Evolutionary conservation across 2,888 invertebrate genomes (phyloP).

Genomic region (Callyntrura guangdongensis): DNA sequence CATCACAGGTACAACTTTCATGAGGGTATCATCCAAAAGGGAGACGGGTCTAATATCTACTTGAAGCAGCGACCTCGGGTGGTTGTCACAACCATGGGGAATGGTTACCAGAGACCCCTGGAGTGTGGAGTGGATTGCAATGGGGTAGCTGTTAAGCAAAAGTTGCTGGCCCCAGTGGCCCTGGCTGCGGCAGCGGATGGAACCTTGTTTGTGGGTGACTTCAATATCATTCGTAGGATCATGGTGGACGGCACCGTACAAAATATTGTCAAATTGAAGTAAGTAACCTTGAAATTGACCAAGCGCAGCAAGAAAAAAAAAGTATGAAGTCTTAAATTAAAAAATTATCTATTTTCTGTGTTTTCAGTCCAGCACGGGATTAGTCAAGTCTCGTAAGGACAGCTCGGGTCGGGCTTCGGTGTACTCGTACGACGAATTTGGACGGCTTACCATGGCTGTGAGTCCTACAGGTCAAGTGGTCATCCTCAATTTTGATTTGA

Average conservation of each 20-base stretch:
- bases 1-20: constrained; percentile 99
- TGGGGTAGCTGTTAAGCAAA: constrained; percentile 92
- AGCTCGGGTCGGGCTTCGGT: constrained; percentile 96
- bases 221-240: constrained; percentile 96
- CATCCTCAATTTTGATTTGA: constrained; percentile 94
- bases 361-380: constrained; percentile 95
- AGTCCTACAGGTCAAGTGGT: constrained; percentile 98
- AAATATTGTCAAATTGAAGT: constrained; percentile 94
- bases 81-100: constrained; percentile 96
- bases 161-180: constrained; percentile 96
- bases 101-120: constrained; percentile 94
- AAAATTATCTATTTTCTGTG: no score
- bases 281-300: constrained; percentile 95
- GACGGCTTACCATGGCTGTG: constrained; percentile 95
- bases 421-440: constrained; percentile 98
- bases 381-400: constrained; percentile 95
- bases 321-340: constrained; percentile 89
- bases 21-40: constrained; percentile 98
- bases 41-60: constrained; percentile 96
- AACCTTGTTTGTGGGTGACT: constrained; percentile 97
- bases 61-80: constrained; percentile 96
- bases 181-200: constrained; percentile 97
- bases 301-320: no score
- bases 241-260: constrained; percentile 93
- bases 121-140: constrained; percentile 93